A percentile compares a stretch with the other conserved stretches of the same genome.
phyloP scores from a whole-genome alignment of 2,797 vertebrate genomes.

The Cacajao melanocephalus region DNA sequence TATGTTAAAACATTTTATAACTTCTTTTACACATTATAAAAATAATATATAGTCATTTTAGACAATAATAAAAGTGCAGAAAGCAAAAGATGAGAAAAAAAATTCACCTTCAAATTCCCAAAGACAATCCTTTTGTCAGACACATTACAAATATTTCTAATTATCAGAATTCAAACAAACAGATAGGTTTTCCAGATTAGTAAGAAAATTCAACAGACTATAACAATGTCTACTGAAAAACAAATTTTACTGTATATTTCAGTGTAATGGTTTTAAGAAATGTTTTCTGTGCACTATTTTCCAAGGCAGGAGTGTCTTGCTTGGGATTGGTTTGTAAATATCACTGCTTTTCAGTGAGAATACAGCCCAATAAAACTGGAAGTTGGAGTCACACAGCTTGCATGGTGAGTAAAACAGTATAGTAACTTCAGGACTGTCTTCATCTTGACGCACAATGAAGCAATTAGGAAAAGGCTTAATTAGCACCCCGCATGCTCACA shows the following conservation, averaged over 20 bases:
- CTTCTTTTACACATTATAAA: neutral
- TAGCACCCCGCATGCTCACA: neutral
- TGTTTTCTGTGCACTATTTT: neutral
- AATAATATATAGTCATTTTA: neutral
- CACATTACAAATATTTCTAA: neutral
- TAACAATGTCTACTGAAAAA: neutral
- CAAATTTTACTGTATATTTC: neutral
- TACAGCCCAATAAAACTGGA: neutral
- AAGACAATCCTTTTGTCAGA: neutral
- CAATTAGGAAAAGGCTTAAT: constrained; percentile 45
- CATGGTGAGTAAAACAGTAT: neutral
- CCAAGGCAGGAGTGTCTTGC: neutral
- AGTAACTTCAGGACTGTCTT: neutral
- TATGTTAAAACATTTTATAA: neutral
- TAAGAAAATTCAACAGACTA: neutral
- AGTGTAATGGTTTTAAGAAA: neutral
- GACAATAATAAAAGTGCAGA: neutral
- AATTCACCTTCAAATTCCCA: neutral
- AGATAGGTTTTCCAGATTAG: neutral
- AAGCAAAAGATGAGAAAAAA: constrained; percentile 6
- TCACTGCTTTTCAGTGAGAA: neutral
- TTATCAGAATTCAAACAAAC: neutral
- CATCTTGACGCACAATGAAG: neutral
- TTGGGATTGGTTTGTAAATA: neutral
- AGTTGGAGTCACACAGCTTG: neutral